Base-by-base conservation (phyloP, 2,888 invertebrate genomes). In the Polietes domitor region DNA sequence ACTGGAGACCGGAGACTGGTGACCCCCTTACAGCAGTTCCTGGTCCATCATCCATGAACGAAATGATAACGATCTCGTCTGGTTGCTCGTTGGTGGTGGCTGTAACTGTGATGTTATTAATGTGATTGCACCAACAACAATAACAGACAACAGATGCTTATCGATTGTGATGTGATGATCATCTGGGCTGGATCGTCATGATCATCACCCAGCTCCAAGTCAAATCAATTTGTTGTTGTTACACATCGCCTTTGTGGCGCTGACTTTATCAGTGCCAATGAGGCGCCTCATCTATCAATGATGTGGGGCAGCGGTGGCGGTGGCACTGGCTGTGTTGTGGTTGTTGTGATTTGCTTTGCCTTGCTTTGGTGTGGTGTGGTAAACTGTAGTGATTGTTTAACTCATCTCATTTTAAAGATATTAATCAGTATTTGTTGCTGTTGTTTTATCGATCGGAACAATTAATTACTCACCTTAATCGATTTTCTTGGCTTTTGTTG, bases 241-340 rank as follows among this genome's bases (percentile, higher is more conserved):
- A 80, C 74, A 79, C 82, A 79, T 73, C 65, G 82, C 32, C 76
- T 82, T 71, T 61, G 71, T 79, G 80, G 81, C 83, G 84, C 84
- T 84, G 84, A 78, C 78, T 84, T 85, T 77, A 77, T 80, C 83
- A 74, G 71, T 82, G 85, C 63, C 83, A 77, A 79, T 78, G 80
- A 81, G 87, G 87, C 87, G 87, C 87, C 87, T 84, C 80, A 86
- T 86, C 83, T 86, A 86, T 86, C 83, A 86, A 77, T 74, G 85
- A 47, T 50, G 32, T 72, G 63, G 28, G 72, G 37, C 55, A 75
- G 19, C 24, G 21, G 63, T 72, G 37, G 24, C 65, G 43, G 28
- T 41, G 74, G 26, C n/a, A 10, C 6, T 32, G 32, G 37, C 12
- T 70, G 50, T 28, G 70, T n/a, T 72, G 28, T 47, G 19, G 37